These are phyloP conservation scores for Argyrosomus japonicus DNA, from an alignment of 2,113 vertebrate genomes.

Conservation along the genomic window DNA sequence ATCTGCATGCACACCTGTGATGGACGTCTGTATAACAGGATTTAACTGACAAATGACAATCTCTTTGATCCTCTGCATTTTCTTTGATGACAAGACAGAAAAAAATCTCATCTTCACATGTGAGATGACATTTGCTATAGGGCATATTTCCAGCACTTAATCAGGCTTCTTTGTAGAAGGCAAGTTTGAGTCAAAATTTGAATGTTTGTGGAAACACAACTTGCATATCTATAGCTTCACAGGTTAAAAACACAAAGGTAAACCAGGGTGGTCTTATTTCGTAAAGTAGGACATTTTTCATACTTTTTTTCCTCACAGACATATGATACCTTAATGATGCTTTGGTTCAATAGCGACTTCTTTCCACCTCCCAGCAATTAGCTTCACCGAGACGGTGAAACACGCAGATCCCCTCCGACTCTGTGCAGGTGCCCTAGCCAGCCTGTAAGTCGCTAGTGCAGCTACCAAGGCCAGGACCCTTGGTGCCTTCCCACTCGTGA, in stretches of 20 bases:
- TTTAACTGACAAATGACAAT: conserved; percentile 33
- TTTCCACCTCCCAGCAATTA: conserved; percentile 34
- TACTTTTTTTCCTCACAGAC: background rate
- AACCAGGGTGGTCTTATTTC: background rate
- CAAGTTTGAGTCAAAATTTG: background rate
- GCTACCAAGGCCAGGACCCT: conserved; percentile 15
- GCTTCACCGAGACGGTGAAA: conserved; percentile 23
- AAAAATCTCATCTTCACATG: conserved; percentile 10
- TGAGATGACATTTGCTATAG: conserved; percentile 12
- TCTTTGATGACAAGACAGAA: conserved; percentile 24
- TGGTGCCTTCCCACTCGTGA: background rate
- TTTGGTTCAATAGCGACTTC: conserved; percentile 1
- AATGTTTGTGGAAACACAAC: background rate
- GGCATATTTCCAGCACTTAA: background rate
- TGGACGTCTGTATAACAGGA: conserved; percentile 13
- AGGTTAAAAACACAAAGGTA: background rate
- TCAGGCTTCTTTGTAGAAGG: conserved; percentile 4
- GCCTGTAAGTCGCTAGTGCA: conserved; percentile 14
- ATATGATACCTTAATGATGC: background rate
- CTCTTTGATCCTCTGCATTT: conserved; percentile 16
- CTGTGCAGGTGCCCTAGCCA: conserved; percentile 24
- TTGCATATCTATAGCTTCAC: background rate
- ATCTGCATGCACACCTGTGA: conserved; percentile 26
- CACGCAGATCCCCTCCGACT: conserved; percentile 16
- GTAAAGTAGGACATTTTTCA: background rate